phyloP scores from a whole-genome alignment of 2,797 vertebrate species.

The Pseudotriccus pelzelni region DNA sequence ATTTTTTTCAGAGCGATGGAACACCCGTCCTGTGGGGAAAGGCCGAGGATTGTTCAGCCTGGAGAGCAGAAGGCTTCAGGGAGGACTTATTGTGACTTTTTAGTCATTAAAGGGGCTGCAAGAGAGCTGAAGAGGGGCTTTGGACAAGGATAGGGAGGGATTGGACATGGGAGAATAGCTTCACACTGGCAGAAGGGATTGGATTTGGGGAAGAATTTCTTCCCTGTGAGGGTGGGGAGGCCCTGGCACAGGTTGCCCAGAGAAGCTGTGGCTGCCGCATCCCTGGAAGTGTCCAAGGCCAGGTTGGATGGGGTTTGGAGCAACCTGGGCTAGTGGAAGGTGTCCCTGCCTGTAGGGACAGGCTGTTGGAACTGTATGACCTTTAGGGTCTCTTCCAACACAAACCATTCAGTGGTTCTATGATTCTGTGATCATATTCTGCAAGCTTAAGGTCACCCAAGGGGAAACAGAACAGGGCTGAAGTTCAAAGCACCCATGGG shows the following conservation, averaged over 20 bases:
- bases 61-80: background rate
- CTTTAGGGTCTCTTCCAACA: background rate
- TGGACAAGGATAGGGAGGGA: background rate
- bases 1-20: background rate
- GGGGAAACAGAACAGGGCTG: background rate
- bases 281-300: background rate
- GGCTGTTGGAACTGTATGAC: background rate
- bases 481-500: background rate
- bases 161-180: background rate
- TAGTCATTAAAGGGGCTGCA: background rate
- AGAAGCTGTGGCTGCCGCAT: background rate
- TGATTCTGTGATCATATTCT: background rate
- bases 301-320: background rate
- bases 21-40: background rate
- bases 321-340: fast-evolving
- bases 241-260: background rate
- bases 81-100: background rate
- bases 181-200: background rate
- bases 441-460: fast-evolving
- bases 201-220: background rate
- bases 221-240: background rate
- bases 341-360: background rate
- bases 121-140: background rate
- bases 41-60: background rate
- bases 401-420: fast-evolving